Evolutionary conservation across 1,140 invertebrate genomes (phyloP).

Genomic region (Zaprionus taronus): DNA sequence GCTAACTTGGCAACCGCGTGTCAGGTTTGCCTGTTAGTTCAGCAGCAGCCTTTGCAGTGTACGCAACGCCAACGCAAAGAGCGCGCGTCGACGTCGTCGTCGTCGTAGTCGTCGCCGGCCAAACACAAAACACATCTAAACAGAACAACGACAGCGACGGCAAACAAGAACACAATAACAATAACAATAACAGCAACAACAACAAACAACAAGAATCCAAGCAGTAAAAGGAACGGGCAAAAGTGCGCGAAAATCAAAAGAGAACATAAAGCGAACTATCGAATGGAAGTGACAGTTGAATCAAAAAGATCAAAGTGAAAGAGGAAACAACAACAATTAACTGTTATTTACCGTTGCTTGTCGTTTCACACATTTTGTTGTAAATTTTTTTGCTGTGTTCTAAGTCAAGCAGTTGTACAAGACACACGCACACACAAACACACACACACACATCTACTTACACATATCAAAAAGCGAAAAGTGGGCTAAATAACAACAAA

Average conservation of each 20-base stretch:
- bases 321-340: conserved; percentile 10
- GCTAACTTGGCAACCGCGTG: conserved; percentile 63
- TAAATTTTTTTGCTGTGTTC: conserved; percentile 16
- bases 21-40: conserved; percentile 58
- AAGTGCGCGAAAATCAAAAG: conserved; percentile 9
- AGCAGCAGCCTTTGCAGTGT: conserved; percentile 72
- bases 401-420: conserved; percentile 22
- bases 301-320: conserved; percentile 15
- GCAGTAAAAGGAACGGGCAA: background rate
- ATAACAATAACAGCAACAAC: conserved; percentile 17
- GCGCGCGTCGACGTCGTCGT: conserved; percentile 58
- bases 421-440: conserved; percentile 3
- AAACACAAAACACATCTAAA: conserved; percentile 15
- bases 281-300: conserved; percentile 7
- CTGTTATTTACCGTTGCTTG: background rate
- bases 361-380: background rate
- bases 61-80: conserved; percentile 51
- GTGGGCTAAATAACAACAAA: conserved; percentile 47
- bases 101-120: conserved; percentile 55
- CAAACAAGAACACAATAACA: conserved; percentile 21
- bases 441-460: conserved; percentile 18
- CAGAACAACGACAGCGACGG: conserved; percentile 45
- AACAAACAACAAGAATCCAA: background rate
- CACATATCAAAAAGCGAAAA: conserved; percentile 51
- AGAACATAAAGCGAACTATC: conserved; percentile 26